Conservation (phyloP, 2,888 invertebrate genomes). For the Agonopterix subpropinquella region DNA sequence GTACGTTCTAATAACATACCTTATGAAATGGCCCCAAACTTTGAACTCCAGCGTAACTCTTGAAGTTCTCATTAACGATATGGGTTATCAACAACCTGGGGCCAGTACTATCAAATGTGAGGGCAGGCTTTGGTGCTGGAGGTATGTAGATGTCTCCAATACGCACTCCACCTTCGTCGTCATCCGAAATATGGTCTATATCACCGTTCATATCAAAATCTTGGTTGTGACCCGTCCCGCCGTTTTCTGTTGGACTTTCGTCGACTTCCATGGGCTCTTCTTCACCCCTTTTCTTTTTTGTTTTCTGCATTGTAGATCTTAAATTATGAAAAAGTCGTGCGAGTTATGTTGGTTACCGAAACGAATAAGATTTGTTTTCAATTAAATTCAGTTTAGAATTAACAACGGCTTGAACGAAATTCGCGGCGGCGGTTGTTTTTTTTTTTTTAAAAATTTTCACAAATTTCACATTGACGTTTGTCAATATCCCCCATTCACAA, state of each 20-base stretch:
- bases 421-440: no score
- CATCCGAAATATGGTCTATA: conserved; percentile 63
- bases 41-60: conserved; percentile 93
- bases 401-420: no score
- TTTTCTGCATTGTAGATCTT: conserved; percentile 32
- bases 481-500: no score
- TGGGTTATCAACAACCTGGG: conserved; percentile 92
- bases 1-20: conserved; percentile 60
- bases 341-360: no score
- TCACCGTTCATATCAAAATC: conserved; percentile 33
- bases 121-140: conserved; percentile 81
- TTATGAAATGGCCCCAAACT: conserved; percentile 96
- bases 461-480: no score
- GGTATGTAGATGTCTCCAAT: conserved; percentile 92
- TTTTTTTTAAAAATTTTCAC: no score
- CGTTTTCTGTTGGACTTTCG: conserved; percentile 23
- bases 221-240: conserved; percentile 20
- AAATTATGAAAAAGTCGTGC: no score
- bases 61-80: conserved; percentile 95
- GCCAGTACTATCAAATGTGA: conserved; percentile 83
- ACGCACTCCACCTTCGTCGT: conserved; percentile 82
- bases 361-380: no score
- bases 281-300: conserved; percentile 37
- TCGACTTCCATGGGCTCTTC: conserved; percentile 62
- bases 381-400: no score